Evolutionary conservation across 2,113 vertebrate species (phyloP).

Genomic region (Paratilapia polleni): DNA sequence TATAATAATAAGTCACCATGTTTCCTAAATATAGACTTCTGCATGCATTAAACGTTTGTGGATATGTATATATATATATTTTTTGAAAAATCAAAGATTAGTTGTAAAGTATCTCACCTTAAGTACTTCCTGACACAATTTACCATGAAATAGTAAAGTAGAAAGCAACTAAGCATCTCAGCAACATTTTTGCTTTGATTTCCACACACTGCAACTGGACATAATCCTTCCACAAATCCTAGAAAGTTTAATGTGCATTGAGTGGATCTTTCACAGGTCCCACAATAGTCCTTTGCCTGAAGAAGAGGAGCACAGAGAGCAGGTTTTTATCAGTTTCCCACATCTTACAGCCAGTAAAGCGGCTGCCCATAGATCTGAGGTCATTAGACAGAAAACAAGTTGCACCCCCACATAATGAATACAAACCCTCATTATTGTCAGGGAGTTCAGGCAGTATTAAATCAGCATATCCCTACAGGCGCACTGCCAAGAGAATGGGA

Average conservation of each 20-base stretch:
- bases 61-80: too few species aligned
- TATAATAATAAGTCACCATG: neutral
- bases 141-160: neutral
- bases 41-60: neutral
- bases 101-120: neutral
- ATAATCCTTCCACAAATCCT: slow-evolving; percentile 42
- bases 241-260: slow-evolving; percentile 38
- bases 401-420: slow-evolving; percentile 11
- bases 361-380: slow-evolving; percentile 8
- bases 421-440: slow-evolving; percentile 50
- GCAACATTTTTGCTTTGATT: slow-evolving; percentile 43
- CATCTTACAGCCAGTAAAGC: slow-evolving; percentile 25
- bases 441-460: slow-evolving; percentile 30
- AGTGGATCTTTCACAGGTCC: slow-evolving; percentile 38
- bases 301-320: slow-evolving; percentile 46
- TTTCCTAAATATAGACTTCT: neutral
- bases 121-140: neutral
- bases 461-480: slow-evolving; percentile 11
- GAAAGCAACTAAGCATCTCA: slow-evolving; percentile 22
- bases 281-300: neutral
- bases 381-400: slow-evolving; percentile 34
- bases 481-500: neutral
- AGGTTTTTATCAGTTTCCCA: slow-evolving; percentile 33
- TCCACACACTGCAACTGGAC: slow-evolving; percentile 48
- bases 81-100: neutral